Evolutionary conservation across 2,888 invertebrate genomes (phyloP).

Genomic region (Lamellibrachia satsuma): DNA sequence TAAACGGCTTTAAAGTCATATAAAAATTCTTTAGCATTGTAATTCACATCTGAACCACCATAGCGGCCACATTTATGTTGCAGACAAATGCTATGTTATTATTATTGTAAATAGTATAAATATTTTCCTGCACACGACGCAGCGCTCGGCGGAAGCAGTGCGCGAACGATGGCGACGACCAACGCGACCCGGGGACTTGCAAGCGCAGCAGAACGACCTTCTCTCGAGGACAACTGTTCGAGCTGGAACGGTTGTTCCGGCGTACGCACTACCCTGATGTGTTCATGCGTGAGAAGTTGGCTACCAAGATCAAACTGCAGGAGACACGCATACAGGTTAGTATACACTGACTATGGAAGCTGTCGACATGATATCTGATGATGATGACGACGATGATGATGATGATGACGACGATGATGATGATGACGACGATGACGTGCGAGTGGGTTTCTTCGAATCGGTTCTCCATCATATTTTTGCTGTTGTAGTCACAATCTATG

Average conservation of each 20-base stretch:
- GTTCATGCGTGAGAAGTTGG: slow-evolving; percentile 23
- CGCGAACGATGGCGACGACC: not conserved
- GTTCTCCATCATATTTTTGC: too few species aligned
- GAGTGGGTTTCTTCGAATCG: too few species aligned
- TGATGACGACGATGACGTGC: too few species aligned
- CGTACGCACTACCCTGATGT: slow-evolving; percentile 25
- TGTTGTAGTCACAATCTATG: too few species aligned
- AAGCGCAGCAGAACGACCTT: slow-evolving; percentile 23
- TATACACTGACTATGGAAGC: not conserved
- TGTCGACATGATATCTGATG: not conserved
- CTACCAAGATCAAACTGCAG: not conserved
- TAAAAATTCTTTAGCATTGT: too few species aligned
- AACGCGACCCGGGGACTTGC: not conserved
- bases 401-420: too few species aligned
- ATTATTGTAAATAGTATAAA: not conserved
- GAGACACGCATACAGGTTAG: slow-evolving; percentile 24
- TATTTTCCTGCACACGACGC: not conserved
- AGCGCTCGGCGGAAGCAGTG: not conserved
- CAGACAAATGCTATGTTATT: not conserved
- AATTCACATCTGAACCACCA: too few species aligned
- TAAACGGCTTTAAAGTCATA: too few species aligned
- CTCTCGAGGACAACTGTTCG: slow-evolving; percentile 14
- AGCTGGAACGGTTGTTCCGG: slow-evolving; percentile 18
- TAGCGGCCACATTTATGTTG: too few species aligned
- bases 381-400: too few species aligned